Conservation (phyloP, 2,888 invertebrate species). For the Pomacea canaliculata region DNA sequence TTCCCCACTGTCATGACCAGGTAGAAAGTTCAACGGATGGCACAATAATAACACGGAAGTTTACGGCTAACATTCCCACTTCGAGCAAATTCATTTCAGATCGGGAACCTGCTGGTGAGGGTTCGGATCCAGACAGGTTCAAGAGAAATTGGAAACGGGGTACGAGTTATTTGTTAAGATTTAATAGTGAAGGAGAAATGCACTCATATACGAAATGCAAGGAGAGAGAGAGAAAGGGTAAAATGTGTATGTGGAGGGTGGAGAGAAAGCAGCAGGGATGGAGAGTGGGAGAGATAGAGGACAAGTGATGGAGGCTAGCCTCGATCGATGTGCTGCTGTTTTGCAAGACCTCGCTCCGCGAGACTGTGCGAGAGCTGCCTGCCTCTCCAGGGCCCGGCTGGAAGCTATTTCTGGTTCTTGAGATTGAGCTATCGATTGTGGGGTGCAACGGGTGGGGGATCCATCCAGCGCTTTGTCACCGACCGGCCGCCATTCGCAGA, state of each 20-base stretch:
- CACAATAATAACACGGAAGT: no score
- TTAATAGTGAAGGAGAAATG: no score
- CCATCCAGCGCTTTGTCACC: conserved; percentile 4
- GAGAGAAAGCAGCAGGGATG: neutral
- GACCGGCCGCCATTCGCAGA: neutral
- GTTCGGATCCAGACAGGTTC: no score
- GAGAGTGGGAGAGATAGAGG: neutral
- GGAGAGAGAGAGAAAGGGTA: neutral
- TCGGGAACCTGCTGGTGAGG: no score
- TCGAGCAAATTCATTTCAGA: no score
- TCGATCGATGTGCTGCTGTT: neutral
- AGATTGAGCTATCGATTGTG: conserved; percentile 10
- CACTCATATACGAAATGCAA: no score
- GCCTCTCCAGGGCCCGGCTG: neutral
- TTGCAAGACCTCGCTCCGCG: neutral
- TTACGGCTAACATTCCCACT: no score
- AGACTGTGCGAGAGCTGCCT: neutral
- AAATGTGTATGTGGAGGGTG: neutral
- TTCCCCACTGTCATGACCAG: no score
- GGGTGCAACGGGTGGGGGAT: neutral
- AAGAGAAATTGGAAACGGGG: no score
- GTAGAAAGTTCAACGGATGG: no score
- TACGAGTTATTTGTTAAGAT: no score
- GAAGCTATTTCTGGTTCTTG: conserved; percentile 5
- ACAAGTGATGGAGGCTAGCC: neutral